phyloP scores from a whole-genome alignment of 1,140 invertebrate genomes.

The Spodoptera frugiperda region DNA sequence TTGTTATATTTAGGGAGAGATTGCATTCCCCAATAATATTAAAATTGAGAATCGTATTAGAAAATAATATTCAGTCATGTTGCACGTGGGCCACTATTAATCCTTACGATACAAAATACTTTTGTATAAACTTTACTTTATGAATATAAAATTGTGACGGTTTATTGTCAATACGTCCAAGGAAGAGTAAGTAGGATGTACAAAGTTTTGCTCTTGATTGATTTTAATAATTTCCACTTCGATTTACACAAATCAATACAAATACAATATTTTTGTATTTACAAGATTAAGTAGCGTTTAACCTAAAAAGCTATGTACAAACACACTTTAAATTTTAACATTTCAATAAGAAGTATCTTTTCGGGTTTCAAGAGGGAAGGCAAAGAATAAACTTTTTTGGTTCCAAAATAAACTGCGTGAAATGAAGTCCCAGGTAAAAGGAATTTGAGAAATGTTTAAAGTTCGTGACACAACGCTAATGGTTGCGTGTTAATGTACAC shows the following conservation, averaged over 20 bases:
- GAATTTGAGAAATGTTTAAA: constrained; percentile 25
- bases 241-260: no score
- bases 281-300: not conserved
- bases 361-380: constrained; percentile 8
- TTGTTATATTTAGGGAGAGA: no score
- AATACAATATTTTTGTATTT: no score
- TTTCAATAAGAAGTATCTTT: not conserved
- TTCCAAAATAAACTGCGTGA: constrained; percentile 35
- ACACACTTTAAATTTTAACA: not conserved
- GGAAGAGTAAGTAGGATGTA: no score
- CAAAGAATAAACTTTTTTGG: constrained; percentile 10
- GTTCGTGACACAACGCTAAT: constrained; percentile 11
- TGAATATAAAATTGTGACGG: no score
- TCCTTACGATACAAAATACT: not conserved
- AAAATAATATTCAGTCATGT: no score
- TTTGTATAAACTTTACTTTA: not conserved
- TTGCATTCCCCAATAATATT: no score
- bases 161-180: no score
- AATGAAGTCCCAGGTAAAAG: constrained; percentile 2
- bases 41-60: no score
- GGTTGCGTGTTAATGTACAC: constrained; percentile 35
- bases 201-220: not conserved
- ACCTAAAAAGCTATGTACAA: not conserved
- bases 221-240: no score
- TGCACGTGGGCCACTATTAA: no score